Base-by-base conservation (phyloP, 2,888 invertebrate genomes). In the Lasioglossum pauxillum region DNA sequence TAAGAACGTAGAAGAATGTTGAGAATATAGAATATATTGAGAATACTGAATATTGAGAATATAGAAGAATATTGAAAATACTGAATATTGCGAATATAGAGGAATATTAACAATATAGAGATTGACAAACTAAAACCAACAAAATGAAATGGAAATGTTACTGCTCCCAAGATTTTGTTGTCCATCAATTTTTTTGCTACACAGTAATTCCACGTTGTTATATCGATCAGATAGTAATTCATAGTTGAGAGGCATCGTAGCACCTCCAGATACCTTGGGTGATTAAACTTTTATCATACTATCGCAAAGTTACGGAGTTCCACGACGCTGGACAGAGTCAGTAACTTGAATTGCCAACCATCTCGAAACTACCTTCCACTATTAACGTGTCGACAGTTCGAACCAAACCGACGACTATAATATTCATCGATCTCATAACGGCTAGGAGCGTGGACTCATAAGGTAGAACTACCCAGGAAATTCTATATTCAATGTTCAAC, bases 351-450 rank as follows among this genome's bases (percentile, higher is more conserved):
- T 69, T 69, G 19, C 35, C 10, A 23, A 69, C 69, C 69, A 69
- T 69, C 38, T 38, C 38, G 69, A 23, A 69, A 69, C 69, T 69
- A 10, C 38, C 7, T 10, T 38, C 38, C 19, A 69, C 69, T 38
- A 64, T 38, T 38, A 38, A 69, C 23, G 19, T 69, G 19, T 38
- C 38, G 69, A 69, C 38, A 69, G 69, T 69, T 69, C 38, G 23
- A 69, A 38, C 19, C 69, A 69, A 64, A 64, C 69, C 35, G 19
- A 23, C 38, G 35, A 23, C 69, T 69, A 69, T 69, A 69, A 69
- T 69, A 69, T 38, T 69, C 69, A 69, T 35, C 38, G 69, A 38
- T 69, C 23, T 38, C 69, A 23, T 69, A 69, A 69, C 57, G n/a
- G 12, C 12, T n/a, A 57, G 69, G 1, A 23, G 69, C 10, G 35